Base-by-base conservation (phyloP, 2,113 vertebrate species). In the Corythoichthys haematopterus region DNA sequence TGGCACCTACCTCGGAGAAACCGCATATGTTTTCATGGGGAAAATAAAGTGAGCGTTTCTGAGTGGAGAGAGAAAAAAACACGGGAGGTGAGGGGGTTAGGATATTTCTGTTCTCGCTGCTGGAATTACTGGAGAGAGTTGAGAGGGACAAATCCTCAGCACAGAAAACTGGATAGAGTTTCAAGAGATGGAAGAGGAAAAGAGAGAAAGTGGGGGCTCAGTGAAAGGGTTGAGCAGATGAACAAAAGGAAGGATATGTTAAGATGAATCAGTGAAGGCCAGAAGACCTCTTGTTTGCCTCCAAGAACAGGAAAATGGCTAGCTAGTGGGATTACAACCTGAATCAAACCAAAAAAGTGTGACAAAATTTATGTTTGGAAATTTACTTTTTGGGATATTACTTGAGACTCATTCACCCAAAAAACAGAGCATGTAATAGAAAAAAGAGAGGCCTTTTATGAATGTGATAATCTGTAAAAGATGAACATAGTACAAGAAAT, bases 61-160 rank as follows among this genome's bases (percentile, higher is more conserved):
- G 61, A 75, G 80, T 69, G 70, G 61, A 79, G 77, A 73, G 68
- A 82, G 65, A 35, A 66, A 59, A 71, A 77, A 61, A 46, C 40
- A 68, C 38, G 58, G 70, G 70, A 67, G 79, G 72, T 64, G 80
- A 79, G 83, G 74, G 66, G 66, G 77, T 33, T 52, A 48, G 45
- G 80, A 75, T 86, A 81, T 87, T 85, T 88, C 71, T 86, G 78
- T 52, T 81, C 6, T 37, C 4, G 55, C 51, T 80, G 59, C 71
- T 69, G 1, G 62, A 46, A 72, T 47, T 47, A 57, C 53, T 80
- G 77, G 53, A 69, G 20, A 73, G 58, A 70, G 68, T 76, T 77
- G 71, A 69, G 72, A 77, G 68, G 70, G 71, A 85, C 45, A 65
- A 67, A 77, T 78, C 55, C 57, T 40, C 75, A 52, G 67, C 14